A percentile compares a stretch with the other conserved stretches of the same genome.
Conservation (phyloP, 2,888 invertebrate species). For the Drosophila koepferae region DNA sequence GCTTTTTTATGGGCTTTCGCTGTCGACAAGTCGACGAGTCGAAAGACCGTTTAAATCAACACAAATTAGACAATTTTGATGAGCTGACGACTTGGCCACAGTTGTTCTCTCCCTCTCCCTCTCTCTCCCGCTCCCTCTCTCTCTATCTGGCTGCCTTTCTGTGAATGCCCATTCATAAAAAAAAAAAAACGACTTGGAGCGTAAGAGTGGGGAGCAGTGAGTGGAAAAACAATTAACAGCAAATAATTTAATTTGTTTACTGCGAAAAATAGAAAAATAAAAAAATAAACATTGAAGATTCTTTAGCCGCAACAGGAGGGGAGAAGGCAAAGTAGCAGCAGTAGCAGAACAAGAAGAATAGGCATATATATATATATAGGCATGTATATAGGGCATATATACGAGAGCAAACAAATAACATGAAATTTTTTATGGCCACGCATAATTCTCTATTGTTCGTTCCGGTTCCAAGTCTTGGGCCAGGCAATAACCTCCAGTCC, state of each 20-base stretch:
- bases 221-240: slow-evolving; percentile 63
- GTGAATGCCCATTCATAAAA: slow-evolving; percentile 40
- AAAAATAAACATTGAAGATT: slow-evolving; percentile 6
- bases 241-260: slow-evolving; percentile 74
- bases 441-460: slow-evolving; percentile 47
- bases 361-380: background rate
- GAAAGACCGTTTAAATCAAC: slow-evolving; percentile 69
- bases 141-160: background rate
- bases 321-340: background rate
- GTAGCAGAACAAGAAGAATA: background rate
- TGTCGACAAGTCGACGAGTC: slow-evolving; percentile 19
- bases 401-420: slow-evolving; percentile 46
- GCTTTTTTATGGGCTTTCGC: slow-evolving; percentile 29
- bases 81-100: slow-evolving; percentile 46
- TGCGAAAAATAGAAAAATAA: slow-evolving; percentile 30
- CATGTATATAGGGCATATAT: background rate
- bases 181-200: background rate
- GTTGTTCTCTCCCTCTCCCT: background rate
- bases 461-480: background rate
- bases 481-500: background rate
- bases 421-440: slow-evolving; percentile 48
- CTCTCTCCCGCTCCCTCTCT: background rate
- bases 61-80: slow-evolving; percentile 72
- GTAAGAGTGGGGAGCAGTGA: background rate
- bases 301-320: background rate